Conservation (phyloP, 2,113 vertebrate genomes). For the Pardalotus punctatus region DNA sequence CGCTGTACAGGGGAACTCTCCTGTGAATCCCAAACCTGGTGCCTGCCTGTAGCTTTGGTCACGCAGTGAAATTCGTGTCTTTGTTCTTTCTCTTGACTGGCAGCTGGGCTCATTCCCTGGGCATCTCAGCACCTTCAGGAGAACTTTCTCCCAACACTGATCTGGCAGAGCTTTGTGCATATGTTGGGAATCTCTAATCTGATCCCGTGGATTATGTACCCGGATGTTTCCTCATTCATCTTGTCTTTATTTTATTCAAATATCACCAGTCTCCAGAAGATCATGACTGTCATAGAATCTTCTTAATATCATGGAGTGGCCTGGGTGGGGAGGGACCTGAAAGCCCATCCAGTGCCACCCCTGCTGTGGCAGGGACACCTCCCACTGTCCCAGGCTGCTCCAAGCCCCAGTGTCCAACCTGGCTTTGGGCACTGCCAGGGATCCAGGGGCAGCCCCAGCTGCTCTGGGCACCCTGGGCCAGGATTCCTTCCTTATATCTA, state of each 20-base stretch:
- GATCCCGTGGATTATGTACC: not conserved
- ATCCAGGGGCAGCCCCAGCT: not conserved
- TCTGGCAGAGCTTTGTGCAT: not conserved
- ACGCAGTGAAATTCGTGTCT: not conserved
- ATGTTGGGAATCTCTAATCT: not conserved
- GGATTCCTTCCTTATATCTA: not conserved
- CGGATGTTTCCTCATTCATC: not conserved
- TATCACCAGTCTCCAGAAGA: not conserved
- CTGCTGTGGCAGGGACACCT: not conserved
- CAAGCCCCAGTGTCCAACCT: fast-evolving
- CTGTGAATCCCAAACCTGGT: not conserved
- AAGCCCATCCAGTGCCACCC: not conserved
- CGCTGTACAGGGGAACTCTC: not conserved
- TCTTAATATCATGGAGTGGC: fast-evolving
- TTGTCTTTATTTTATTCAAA: not conserved
- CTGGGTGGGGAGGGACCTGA: not conserved
- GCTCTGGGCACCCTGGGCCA: not conserved
- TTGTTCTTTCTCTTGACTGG: not conserved
- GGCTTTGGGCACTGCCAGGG: not conserved
- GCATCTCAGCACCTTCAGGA: not conserved
- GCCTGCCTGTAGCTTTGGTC: not conserved
- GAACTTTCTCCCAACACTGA: not conserved
- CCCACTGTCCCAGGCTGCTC: fast-evolving
- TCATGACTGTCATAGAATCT: not conserved
- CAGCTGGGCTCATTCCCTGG: not conserved